phyloP scores from a whole-genome alignment of 1,140 invertebrate species.

The Hyles euphorbiae region DNA sequence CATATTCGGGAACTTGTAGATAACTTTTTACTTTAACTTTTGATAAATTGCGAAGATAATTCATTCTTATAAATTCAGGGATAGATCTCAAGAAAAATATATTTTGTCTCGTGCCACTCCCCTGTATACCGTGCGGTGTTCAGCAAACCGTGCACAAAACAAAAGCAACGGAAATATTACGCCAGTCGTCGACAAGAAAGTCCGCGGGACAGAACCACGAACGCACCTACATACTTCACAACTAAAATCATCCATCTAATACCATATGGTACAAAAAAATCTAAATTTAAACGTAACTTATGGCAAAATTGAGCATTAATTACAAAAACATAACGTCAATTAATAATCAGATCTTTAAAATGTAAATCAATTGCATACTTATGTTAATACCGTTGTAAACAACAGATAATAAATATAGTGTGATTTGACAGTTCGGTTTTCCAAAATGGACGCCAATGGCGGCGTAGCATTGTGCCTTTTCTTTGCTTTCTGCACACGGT shows the following conservation, averaged over 20 bases:
- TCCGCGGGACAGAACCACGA: conserved; percentile 34
- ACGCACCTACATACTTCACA: no score
- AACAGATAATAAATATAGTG: conserved; percentile 1
- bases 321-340: no score
- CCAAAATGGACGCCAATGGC: conserved; percentile 36
- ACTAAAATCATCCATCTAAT: no score
- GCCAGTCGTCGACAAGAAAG: conserved; percentile 64
- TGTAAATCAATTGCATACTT: no score
- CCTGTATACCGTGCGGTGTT: conserved; percentile 37
- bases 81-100: conserved; percentile 23
- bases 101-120: conserved; percentile 39
- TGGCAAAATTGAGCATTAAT: no score
- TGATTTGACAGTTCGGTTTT: conserved; percentile 31
- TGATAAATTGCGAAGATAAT: neutral
- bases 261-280: no score
- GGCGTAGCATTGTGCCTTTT: conserved; percentile 26
- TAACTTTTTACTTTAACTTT: no score
- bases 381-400: no score
- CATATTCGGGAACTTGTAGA: no score
- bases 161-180: conserved; percentile 60
- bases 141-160: conserved; percentile 65
- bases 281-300: no score
- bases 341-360: no score
- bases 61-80: neutral
- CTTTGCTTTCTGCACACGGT: conserved; percentile 62